Base-by-base conservation (phyloP, 2,797 vertebrate species). In the Manis javanica region DNA sequence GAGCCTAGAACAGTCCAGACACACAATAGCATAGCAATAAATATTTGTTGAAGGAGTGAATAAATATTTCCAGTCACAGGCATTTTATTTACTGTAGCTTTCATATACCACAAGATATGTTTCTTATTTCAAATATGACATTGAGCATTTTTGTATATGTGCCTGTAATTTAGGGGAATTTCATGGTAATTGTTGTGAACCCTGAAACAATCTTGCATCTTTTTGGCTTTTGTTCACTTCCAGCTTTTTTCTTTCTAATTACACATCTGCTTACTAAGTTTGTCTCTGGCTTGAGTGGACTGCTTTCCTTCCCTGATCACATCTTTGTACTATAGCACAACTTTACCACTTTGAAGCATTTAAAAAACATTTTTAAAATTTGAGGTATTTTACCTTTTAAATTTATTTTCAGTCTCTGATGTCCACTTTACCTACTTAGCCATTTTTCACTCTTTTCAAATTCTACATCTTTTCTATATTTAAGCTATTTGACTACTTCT, bases 371-470 rank as follows among this genome's bases (percentile, higher is more conserved):
- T 46, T 46, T 46, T 46, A 0, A 46, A 46, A 46, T 31, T 61
- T 53, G 51, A 63, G 21, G 77, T 75, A 68, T 49, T 42, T 84
- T 57, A 49, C 34, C 53, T 92, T 79, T 74, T 24, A 75, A 51
- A 63, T 39, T 63, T 16, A 68, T 42, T 87, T 55, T 59, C n/a
- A 51, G 12, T 51, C 68, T 37, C 16, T 49, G 23, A 37, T 51
- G 26, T 87, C n/a, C 39, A 74, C 49, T 84, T 77, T n/a, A 68
- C 21, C 68, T 64, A 57, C 31, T 74, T 64, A 75, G 49, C 15
- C 46, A 61, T 18, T 74, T 92, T n/a, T 19, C 34, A 57, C 69
- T 89, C 49, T 39, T 91, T 96, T 89, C 69, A 83, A 96, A 78
- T 83, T 29, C 68, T 15, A 29, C 12, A 26, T 72, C 55, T 84